Percentiles rank a stretch among this genome's conserved stretches.
These are phyloP conservation scores for Drosophila nigromelanica DNA, from an alignment of 1,140 invertebrate genomes.

Conservation along the genomic window DNA sequence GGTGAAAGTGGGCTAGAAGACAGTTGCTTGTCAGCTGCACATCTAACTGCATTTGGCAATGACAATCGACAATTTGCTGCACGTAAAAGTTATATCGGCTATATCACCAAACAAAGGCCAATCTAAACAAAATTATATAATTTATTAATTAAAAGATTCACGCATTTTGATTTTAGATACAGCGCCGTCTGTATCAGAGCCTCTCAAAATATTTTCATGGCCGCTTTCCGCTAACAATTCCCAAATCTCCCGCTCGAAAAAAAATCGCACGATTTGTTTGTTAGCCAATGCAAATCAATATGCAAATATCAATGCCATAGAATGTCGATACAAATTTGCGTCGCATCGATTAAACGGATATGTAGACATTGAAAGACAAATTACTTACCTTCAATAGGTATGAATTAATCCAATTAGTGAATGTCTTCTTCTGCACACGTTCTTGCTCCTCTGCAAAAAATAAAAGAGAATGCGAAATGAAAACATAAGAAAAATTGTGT, in stretches of 20 bases:
- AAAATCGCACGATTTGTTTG: constrained; percentile 42
- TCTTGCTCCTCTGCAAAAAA: constrained; percentile 98
- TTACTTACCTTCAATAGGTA: constrained; percentile 95
- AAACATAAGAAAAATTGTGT: constrained; percentile 61
- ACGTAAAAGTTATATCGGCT: background rate
- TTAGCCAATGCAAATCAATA: constrained; percentile 55
- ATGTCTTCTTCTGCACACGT: constrained; percentile 99
- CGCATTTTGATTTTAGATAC: background rate
- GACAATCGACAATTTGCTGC: background rate
- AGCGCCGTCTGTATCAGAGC: background rate
- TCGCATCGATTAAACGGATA: constrained; percentile 51
- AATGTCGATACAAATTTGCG: constrained; percentile 50
- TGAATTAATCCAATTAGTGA: constrained; percentile 99
- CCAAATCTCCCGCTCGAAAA: constrained; percentile 2
- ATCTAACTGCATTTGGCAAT: constrained; percentile 20
- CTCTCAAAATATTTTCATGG: constrained; percentile 7
- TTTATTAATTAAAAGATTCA: constrained; percentile 23
- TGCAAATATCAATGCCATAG: constrained; percentile 70
- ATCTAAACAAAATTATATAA: constrained; percentile 7
- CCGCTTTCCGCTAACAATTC: background rate
- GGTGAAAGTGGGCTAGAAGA: constrained; percentile 45
- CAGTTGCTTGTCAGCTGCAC: constrained; percentile 20
- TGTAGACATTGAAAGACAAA: constrained; percentile 35
- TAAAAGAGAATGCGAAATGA: constrained; percentile 50
- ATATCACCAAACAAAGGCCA: background rate